phyloP scores from a whole-genome alignment of 2,888 invertebrate genomes.

The Dasypogon diadema region DNA sequence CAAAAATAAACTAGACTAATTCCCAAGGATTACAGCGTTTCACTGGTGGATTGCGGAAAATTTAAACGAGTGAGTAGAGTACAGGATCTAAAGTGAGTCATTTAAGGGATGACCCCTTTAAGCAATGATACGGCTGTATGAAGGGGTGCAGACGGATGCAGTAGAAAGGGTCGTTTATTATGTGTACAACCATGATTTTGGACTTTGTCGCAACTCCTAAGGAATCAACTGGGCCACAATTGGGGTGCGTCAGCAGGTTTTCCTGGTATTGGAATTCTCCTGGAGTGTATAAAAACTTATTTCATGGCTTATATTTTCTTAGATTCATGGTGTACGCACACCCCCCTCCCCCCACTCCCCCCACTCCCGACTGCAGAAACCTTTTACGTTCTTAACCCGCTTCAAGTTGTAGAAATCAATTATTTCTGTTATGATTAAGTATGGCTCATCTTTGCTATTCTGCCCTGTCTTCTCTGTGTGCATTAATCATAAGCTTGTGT shows the following conservation, averaged over 20 bases:
- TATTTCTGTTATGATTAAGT: no score
- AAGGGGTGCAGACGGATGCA: neutral
- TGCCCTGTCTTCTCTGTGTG: no score
- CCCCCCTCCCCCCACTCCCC: no score
- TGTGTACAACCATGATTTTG: conserved; percentile 12
- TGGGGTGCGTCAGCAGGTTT: neutral
- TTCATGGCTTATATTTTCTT: no score
- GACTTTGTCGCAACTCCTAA: conserved; percentile 2
- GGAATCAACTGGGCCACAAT: neutral
- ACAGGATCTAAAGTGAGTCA: conserved; percentile 15
- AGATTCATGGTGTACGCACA: no score
- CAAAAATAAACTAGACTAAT: conserved; percentile 13
- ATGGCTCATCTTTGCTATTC: no score
- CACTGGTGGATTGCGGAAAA: conserved; percentile 5
- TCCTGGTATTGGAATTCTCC: conserved; percentile 2
- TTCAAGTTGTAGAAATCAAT: no score
- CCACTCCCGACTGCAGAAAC: no score
- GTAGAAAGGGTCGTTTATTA: neutral
- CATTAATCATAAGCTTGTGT: no score
- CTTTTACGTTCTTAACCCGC: no score
- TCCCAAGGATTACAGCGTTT: conserved; percentile 11
- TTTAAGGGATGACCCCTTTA: conserved; percentile 38
- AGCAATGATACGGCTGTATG: neutral
- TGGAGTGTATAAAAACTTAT: neutral
- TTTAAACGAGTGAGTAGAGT: conserved; percentile 24